Evolutionary conservation across 2,888 invertebrate species (phyloP), one percentile per base, ranked within the genome.

Genomic region (Clepsis dumicolana): DNA sequence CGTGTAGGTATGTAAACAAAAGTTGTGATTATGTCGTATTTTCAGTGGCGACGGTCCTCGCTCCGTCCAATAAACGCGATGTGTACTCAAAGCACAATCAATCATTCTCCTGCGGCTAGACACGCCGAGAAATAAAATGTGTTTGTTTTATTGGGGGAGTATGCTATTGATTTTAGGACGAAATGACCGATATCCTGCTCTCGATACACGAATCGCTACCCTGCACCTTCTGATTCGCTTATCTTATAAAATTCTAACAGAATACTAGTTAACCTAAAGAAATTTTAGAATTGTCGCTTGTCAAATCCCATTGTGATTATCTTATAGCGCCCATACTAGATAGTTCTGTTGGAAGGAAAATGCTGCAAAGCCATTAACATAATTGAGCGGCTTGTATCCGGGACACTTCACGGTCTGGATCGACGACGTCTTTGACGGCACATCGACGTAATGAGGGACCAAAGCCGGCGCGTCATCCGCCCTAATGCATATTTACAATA

Each of bases 1-100:
- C 56, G 67, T 72, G 71, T 74, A 72, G 72, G 71, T 77, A 71
- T 77, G 77, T 68, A 64, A 59, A 80, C 80, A 79, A 81, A 81
- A 84, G 81, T 80, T 52, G 75, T 82, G 81, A 83, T 84, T 85
- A 83, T 86, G 80, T 81, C 76, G 76, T 80, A 74, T 78, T 81
- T 83, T 74, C 77, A 75, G 80, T 74, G 79, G 74, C 75, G 78
- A 76, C 81, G 77, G 79, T 82, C 82, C 79, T 76, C 82, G 81
- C 73, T 76, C 75, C 82, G 85, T 84, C 84, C 89, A 86, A 89
- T 91, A 88, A 86, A 76, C 79, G 85, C 81, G 83, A 78, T 86
- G 86, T 90, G 83, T 88, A 80, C 83, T 87, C 87, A 86, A 85
- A 87, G 84, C 87, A 89, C 89, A 90, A 93, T 93, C 91, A 91